Conservation (phyloP, 2,888 invertebrate genomes). For the Drosophila histrio region DNA sequence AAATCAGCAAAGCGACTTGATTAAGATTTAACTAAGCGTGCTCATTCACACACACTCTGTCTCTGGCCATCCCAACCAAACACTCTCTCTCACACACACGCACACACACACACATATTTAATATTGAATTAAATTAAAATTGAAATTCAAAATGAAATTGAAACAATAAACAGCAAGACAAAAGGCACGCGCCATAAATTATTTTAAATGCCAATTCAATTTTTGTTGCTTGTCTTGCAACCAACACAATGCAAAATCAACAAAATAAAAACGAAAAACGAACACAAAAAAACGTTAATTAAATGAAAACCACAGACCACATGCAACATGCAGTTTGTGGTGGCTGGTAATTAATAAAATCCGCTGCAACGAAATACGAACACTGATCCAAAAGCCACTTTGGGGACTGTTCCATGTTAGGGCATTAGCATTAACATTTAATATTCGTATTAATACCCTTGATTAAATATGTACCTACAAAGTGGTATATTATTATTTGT, state of each 20-base stretch:
- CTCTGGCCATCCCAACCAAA: slow-evolving; percentile 7
- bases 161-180: slow-evolving; percentile 31
- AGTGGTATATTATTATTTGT: neutral
- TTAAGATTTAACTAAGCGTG: slow-evolving; percentile 77
- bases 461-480: neutral
- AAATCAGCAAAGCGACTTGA: slow-evolving; percentile 75
- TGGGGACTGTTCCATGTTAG: slow-evolving; percentile 46
- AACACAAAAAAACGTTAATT: slow-evolving; percentile 65
- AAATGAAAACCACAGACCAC: slow-evolving; percentile 65
- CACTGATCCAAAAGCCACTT: slow-evolving; percentile 49
- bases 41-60: slow-evolving; percentile 32
- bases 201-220: slow-evolving; percentile 59
- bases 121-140: slow-evolving; percentile 55
- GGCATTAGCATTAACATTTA: slow-evolving; percentile 56
- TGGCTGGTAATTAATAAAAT: slow-evolving; percentile 70
- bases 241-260: slow-evolving; percentile 19
- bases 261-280: slow-evolving; percentile 32
- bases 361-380: slow-evolving; percentile 20
- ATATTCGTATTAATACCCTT: slow-evolving; percentile 46
- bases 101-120: slow-evolving; percentile 23
- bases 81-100: neutral
- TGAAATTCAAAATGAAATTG: slow-evolving; percentile 24
- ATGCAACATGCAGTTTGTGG: slow-evolving; percentile 66
- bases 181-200: slow-evolving; percentile 53
- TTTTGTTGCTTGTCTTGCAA: slow-evolving; percentile 19